phyloP scores from a whole-genome alignment of 2,797 vertebrate genomes.

The Eptatretus atami region DNA sequence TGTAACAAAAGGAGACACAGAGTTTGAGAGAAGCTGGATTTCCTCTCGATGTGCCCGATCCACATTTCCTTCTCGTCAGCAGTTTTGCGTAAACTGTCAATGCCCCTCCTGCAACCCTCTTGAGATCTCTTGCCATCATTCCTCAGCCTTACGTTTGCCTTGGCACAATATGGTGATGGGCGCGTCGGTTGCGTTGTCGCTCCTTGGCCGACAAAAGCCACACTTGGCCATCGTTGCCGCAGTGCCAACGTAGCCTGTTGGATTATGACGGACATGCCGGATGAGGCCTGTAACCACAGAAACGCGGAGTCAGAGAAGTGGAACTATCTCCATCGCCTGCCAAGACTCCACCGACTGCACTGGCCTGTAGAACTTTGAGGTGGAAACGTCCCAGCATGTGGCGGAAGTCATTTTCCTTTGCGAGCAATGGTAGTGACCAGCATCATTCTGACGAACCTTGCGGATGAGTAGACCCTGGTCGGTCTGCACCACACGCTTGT shows the following conservation, averaged over 20 bases:
- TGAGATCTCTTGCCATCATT: too few relatives aligned
- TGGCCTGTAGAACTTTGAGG: constrained; percentile 48
- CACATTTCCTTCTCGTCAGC: too few relatives aligned
- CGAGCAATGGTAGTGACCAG: constrained; percentile 66
- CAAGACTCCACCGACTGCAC: constrained; percentile 44
- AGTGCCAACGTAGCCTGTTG: too few relatives aligned
- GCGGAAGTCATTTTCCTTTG: constrained; percentile 97
- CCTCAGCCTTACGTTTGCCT: too few relatives aligned
- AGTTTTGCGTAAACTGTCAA: too few relatives aligned
- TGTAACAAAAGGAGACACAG: too few relatives aligned
- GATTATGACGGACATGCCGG: too few relatives aligned
- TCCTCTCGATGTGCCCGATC: too few relatives aligned
- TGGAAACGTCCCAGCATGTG: constrained; percentile 57
- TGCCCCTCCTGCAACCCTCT: too few relatives aligned
- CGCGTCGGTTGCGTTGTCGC: background rate
- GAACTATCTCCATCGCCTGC: constrained; percentile 10
- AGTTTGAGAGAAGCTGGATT: too few relatives aligned
- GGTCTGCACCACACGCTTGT: constrained; percentile 55
- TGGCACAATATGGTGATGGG: background rate
- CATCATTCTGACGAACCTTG: constrained; percentile 42
- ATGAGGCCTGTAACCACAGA: constrained; percentile 10
- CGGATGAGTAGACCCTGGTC: constrained; percentile 71
- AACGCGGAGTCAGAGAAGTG: constrained; percentile 17
- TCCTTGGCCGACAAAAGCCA: too few relatives aligned
- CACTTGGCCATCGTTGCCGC: too few relatives aligned